These are phyloP conservation scores for Taxidea taxus DNA, from an alignment of 2,113 vertebrate species.

Conservation along the genomic window DNA sequence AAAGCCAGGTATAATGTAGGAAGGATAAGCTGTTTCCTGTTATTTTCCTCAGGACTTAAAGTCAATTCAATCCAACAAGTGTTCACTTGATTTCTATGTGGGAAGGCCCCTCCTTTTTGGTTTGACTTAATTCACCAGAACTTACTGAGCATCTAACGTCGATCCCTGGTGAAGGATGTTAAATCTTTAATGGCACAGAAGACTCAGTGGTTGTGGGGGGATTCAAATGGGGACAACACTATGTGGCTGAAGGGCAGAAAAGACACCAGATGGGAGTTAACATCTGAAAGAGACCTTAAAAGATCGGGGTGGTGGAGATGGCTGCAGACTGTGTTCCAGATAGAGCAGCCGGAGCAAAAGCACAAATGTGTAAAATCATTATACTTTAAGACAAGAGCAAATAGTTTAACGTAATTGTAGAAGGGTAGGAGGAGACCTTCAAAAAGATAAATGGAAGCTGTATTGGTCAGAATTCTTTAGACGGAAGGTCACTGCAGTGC, in stretches of 20 bases:
- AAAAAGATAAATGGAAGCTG: background rate
- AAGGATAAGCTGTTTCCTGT: background rate
- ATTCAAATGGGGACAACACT: background rate
- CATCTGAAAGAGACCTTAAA: background rate
- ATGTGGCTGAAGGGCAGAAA: background rate
- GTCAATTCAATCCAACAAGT: background rate
- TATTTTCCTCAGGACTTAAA: constrained; percentile 35
- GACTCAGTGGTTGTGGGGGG: fast-evolving
- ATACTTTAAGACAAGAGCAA: background rate
- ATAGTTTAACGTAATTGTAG: background rate
- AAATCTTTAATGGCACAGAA: background rate
- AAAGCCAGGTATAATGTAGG: background rate
- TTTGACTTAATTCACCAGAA: background rate
- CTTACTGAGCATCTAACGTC: background rate
- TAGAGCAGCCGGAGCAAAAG: background rate
- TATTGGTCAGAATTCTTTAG: background rate
- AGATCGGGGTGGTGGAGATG: background rate
- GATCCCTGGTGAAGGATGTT: background rate
- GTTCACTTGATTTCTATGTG: background rate
- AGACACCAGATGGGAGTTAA: background rate
- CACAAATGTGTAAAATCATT: background rate
- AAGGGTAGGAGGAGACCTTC: background rate
- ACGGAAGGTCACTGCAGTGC: background rate
- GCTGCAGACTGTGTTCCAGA: background rate
- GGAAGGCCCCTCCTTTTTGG: background rate